Conservation (phyloP, 2,113 vertebrate species). For the Orientallactaga bullata region DNA sequence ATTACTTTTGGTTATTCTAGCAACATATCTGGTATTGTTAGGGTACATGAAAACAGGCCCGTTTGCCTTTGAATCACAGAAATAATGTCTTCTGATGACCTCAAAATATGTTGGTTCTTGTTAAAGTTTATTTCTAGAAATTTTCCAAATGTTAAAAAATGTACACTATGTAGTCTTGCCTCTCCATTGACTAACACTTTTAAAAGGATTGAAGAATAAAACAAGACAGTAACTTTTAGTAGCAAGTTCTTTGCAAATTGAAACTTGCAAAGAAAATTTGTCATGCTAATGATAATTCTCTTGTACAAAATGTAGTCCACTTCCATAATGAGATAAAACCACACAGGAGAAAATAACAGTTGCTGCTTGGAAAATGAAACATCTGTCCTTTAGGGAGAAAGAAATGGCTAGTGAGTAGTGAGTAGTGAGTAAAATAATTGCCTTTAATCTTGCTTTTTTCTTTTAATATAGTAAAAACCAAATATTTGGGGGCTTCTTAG, state of each 20-base stretch:
- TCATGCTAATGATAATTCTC: slow-evolving; percentile 41
- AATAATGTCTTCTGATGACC: neutral
- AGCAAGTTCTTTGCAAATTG: slow-evolving; percentile 17
- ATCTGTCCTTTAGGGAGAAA: slow-evolving; percentile 10
- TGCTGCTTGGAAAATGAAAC: slow-evolving; percentile 19
- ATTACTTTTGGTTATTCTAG: neutral
- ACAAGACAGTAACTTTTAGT: slow-evolving; percentile 20
- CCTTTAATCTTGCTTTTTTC: slow-evolving; percentile 29
- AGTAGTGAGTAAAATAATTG: neutral
- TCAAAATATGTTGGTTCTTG: neutral
- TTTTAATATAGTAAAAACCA: neutral
- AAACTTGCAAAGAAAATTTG: slow-evolving; percentile 36
- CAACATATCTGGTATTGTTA: neutral
- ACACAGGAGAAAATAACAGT: slow-evolving; percentile 22
- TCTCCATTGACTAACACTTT: slow-evolving; percentile 10
- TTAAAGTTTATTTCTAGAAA: neutral
- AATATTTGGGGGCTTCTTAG: neutral
- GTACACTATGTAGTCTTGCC: neutral
- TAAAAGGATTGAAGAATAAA: neutral
- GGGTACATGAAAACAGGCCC: neutral
- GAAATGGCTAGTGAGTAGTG: neutral
- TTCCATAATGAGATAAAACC: slow-evolving; percentile 45
- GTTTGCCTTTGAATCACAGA: slow-evolving; percentile 5
- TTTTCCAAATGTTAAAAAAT: slow-evolving; percentile 4
- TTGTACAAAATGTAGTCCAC: slow-evolving; percentile 11